Percentiles rank a stretch among this genome's conserved stretches.
These are phyloP conservation scores for Orbicella faveolata DNA, from an alignment of 64 coral and sea anemone species.

Conservation along the genomic window DNA sequence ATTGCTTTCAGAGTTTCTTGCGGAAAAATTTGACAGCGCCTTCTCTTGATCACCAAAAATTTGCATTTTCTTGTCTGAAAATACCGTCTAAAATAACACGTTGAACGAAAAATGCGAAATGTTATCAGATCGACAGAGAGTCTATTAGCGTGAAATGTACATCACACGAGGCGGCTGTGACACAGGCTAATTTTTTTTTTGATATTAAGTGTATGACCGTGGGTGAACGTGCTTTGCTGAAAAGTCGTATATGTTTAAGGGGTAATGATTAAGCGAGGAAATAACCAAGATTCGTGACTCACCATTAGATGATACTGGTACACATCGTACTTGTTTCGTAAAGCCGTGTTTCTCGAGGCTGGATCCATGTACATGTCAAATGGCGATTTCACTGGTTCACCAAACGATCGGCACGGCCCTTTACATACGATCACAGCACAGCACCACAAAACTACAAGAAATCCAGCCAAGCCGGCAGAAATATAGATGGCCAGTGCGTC, in stretches of 20 bases:
- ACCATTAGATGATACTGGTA: slow-evolving; percentile 46
- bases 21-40: background rate
- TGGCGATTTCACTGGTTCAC: slow-evolving; percentile 28
- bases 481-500: slow-evolving; percentile 20
- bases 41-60: background rate
- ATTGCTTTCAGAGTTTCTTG: background rate
- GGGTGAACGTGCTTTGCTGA: no score
- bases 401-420: slow-evolving; percentile 28
- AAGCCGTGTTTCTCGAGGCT: slow-evolving; percentile 12
- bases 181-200: no score
- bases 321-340: slow-evolving; percentile 20
- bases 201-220: no score
- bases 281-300: background rate
- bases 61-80: background rate
- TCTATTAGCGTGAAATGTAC: background rate
- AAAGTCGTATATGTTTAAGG: background rate
- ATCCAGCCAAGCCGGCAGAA: slow-evolving; percentile 19
- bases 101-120: background rate
- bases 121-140: background rate
- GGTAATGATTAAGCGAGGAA: background rate
- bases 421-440: background rate
- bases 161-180: no score
- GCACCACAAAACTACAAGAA: slow-evolving; percentile 14
- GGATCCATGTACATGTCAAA: slow-evolving; percentile 45
- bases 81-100: background rate